These are phyloP conservation scores for Prostheceraeus crozeri DNA, from an alignment of 2,888 invertebrate genomes.

Conservation along the genomic window DNA sequence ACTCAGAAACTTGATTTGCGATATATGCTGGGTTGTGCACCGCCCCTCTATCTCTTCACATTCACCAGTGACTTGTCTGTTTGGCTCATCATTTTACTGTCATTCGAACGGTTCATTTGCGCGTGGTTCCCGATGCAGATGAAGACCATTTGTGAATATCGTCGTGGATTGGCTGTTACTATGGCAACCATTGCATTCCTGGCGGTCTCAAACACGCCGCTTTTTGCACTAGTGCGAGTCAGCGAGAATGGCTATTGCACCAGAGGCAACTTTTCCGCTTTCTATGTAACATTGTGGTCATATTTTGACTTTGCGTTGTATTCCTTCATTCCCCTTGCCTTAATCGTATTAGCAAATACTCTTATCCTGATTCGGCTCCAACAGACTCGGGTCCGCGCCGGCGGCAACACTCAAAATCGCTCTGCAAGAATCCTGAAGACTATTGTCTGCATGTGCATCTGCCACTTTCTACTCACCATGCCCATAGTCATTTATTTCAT, in stretches of 20 bases:
- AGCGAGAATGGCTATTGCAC: slow-evolving; percentile 28
- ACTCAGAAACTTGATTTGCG: slow-evolving; percentile 32
- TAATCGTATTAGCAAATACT: slow-evolving; percentile 31
- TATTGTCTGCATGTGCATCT: slow-evolving; percentile 34
- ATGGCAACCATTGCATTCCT: not conserved
- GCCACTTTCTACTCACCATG: slow-evolving; percentile 37
- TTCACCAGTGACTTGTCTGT: slow-evolving; percentile 35
- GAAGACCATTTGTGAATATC: slow-evolving; percentile 26
- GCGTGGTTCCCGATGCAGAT: slow-evolving; percentile 28
- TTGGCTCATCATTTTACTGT: slow-evolving; percentile 37
- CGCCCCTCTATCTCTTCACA: slow-evolving; percentile 35
- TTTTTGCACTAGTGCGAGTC: too few relatives aligned
- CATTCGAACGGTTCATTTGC: slow-evolving; percentile 35
- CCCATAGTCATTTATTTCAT: slow-evolving; percentile 37
- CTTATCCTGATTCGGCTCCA: slow-evolving; percentile 32
- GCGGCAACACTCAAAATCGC: too few relatives aligned
- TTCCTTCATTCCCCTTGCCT: slow-evolving; percentile 35
- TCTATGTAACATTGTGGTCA: slow-evolving; percentile 12
- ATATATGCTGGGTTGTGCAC: slow-evolving; percentile 30
- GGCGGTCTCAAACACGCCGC: too few relatives aligned
- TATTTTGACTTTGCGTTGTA: slow-evolving; percentile 33
- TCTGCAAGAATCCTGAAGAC: slow-evolving; percentile 29
- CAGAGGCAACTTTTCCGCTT: not conserved
- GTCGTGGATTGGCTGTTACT: slow-evolving; percentile 35
- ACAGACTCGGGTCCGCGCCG: slow-evolving; percentile 1